Base-by-base conservation (phyloP, 2,888 invertebrate species). In the Pristionchus mayeri region DNA sequence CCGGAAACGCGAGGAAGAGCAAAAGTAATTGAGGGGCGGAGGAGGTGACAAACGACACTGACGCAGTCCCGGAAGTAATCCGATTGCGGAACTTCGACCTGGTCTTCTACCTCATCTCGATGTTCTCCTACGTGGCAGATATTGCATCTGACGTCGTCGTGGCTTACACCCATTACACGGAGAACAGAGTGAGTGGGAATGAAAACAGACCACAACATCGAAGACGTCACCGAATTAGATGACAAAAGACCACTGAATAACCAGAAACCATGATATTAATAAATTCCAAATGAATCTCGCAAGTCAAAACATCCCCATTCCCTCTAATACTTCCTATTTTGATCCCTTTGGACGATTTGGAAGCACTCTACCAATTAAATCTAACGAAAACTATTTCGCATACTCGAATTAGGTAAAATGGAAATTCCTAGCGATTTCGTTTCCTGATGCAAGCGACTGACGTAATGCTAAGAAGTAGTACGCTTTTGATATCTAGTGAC, bases 81-180 rank as follows among this genome's bases (percentile, higher is more conserved):
- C 60, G 83, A 44, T 89, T 91, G 11, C 71, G 87, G 81, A 79
- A 82, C 27, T 89, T 89, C 79, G 91, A 91, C 52, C 34, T 91
- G 34, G 84, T 87, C 67, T 91, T 90, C 82, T 90, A 90, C 85
- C 80, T 86, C 34, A 85, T 91, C 52, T 86, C 89, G 9, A 90
- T 91, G 76, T 67, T 87, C 34, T 88, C 90, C 16, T 90, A 91
- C 78, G 52, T 88, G 24, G 60, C 87, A 40, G 91, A 91, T 80
- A 86, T 90, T 24, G 85, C 86, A 57, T 85, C 87, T 30, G 90
- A 90, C 81, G 83, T 87, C 52, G 84, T 84, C 13, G 87, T 89
- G 0, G 88, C 87, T 0, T 85, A 84, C 40, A 84, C 86, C 67
- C 90, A 90, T 84, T 87, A 86, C 79, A 37, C 60, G 18, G 85